phyloP scores from a whole-genome alignment of 1,140 invertebrate species.

The Oryctes rhinoceros region DNA sequence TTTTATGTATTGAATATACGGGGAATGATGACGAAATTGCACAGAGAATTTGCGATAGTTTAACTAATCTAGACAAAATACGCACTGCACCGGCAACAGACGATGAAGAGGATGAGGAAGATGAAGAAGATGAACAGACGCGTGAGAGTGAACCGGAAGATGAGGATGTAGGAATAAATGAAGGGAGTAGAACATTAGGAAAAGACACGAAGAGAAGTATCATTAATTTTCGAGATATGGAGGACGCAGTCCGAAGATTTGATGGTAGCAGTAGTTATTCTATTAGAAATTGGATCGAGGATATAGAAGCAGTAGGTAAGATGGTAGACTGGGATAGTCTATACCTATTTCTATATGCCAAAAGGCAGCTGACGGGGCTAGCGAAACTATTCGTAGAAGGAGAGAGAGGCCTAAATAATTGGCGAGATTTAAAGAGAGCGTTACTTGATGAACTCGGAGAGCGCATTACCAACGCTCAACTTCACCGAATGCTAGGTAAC shows the following conservation, averaged over 20 bases:
- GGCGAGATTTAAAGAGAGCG: slow-evolving; percentile 49
- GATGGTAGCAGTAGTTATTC: slow-evolving; percentile 48
- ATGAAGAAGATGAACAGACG: slow-evolving; percentile 24
- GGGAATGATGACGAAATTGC: slow-evolving; percentile 13
- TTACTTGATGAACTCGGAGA: slow-evolving; percentile 48
- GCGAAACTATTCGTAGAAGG: too few relatives aligned
- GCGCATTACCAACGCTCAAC: slow-evolving; percentile 47
- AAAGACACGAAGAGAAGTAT: slow-evolving; percentile 17
- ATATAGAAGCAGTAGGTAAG: slow-evolving; percentile 53
- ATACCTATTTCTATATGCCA: slow-evolving; percentile 54
- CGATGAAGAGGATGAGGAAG: too few relatives aligned
- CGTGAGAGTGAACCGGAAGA: background rate
- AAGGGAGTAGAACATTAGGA: background rate
- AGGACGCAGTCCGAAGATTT: slow-evolving; percentile 49
- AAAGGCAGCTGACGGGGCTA: too few relatives aligned
- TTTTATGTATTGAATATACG: slow-evolving; percentile 35
- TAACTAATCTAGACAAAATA: slow-evolving; percentile 16
- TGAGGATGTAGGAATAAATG: slow-evolving; percentile 23
- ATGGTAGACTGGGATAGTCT: slow-evolving; percentile 52
- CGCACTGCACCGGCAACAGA: background rate
- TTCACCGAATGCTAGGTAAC: slow-evolving; percentile 49
- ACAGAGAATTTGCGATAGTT: slow-evolving; percentile 2
- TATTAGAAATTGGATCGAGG: slow-evolving; percentile 51
- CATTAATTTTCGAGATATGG: slow-evolving; percentile 46
- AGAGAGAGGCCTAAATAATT: slow-evolving; percentile 48